Evolutionary conservation across 2,888 invertebrate species (phyloP).

Genomic region (Bellardia bayeri): DNA sequence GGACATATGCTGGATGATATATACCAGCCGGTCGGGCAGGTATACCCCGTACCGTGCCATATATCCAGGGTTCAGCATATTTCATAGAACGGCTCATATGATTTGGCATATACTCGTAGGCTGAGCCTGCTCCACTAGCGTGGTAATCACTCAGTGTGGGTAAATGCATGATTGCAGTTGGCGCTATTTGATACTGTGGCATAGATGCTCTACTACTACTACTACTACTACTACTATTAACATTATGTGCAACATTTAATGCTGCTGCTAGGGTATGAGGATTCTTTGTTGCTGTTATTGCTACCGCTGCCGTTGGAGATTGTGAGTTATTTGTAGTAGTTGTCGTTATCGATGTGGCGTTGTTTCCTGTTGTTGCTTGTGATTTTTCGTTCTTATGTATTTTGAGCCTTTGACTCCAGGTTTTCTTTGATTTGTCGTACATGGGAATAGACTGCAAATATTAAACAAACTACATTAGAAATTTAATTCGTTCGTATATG

Average conservation of each 20-base stretch:
- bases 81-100: constrained; percentile 93
- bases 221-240: constrained; percentile 46
- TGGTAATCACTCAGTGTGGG: constrained; percentile 66
- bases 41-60: constrained; percentile 89
- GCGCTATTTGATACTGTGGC: constrained; percentile 68
- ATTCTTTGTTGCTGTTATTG: constrained; percentile 61
- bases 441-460: constrained; percentile 79
- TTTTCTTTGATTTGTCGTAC: constrained; percentile 86
- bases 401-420: constrained; percentile 89
- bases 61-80: constrained; percentile 93
- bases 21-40: constrained; percentile 83
- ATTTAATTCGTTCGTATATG: neutral
- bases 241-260: constrained; percentile 65
- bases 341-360: constrained; percentile 76
- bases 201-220: constrained; percentile 41
- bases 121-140: constrained; percentile 55
- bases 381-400: constrained; percentile 85
- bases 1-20: constrained; percentile 78
- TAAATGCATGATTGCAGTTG: constrained; percentile 69
- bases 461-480: constrained; percentile 1
- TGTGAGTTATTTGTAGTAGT: constrained; percentile 57
- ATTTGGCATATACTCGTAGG: constrained; percentile 84
- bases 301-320: constrained; percentile 53
- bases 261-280: constrained; percentile 74
- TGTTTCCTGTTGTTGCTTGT: constrained; percentile 83